Conservation (phyloP, 30 jellyfish, hydroid and myxozoan species). For the Sanderia malayensis region DNA sequence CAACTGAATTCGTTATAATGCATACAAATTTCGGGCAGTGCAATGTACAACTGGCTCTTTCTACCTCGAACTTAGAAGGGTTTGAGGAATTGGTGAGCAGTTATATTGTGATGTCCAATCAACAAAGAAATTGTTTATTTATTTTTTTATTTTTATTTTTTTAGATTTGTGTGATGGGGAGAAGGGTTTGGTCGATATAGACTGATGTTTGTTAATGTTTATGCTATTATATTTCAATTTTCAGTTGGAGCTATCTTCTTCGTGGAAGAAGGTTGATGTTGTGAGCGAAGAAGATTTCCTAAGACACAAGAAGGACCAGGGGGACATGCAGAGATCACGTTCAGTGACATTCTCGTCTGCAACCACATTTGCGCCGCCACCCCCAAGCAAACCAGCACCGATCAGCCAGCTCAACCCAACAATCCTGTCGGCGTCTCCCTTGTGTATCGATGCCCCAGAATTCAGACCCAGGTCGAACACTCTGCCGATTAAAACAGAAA, state of each 20-base stretch:
- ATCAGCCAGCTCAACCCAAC: conserved; percentile 54
- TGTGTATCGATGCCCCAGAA: conserved; percentile 81
- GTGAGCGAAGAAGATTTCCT: conserved; percentile 75
- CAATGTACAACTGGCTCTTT: too few relatives aligned
- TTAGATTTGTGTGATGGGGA: too few relatives aligned
- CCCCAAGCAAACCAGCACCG: conserved; percentile 34
- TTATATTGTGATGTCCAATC: too few relatives aligned
- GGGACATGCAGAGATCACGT: conserved; percentile 56
- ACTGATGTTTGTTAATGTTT: too few relatives aligned
- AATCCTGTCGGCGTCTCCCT: conserved; percentile 59
- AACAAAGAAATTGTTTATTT: too few relatives aligned
- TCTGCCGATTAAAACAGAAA: conserved; percentile 34
- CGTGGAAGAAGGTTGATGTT: conserved; percentile 76
- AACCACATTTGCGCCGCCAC: conserved; percentile 20
- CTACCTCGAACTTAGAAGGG: too few relatives aligned
- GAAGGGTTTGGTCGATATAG: too few relatives aligned
- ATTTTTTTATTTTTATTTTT: too few relatives aligned
- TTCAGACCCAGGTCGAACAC: conserved; percentile 83
- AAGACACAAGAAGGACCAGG: conserved; percentile 59
- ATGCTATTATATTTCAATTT: too few relatives aligned
- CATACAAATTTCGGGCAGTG: too few relatives aligned
- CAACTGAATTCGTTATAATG: too few relatives aligned
- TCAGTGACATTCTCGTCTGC: conserved; percentile 64
- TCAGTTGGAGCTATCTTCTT: conserved; percentile 81
- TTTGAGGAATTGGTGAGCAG: too few relatives aligned